A percentile compares a stretch with the other conserved stretches of the same genome.
These are phyloP conservation scores for Aphis craccivora DNA, from an alignment of 1,140 invertebrate genomes.

Conservation along the genomic window DNA sequence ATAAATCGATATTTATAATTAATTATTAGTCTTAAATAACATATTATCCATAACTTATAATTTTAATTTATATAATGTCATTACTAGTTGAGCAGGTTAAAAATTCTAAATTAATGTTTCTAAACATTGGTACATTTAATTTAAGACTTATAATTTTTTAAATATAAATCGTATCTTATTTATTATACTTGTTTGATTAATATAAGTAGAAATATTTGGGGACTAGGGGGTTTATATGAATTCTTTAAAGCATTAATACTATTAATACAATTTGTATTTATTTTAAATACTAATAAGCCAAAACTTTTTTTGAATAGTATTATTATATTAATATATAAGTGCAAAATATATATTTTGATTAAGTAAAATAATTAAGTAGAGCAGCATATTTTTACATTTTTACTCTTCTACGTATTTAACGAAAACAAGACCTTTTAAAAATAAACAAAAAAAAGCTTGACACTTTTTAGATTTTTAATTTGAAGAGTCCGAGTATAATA, in stretches of 20 bases:
- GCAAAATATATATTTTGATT: not conserved
- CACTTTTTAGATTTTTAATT: not conserved
- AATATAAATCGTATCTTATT: too few species aligned
- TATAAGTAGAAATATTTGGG: not conserved
- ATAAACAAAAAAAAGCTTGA: not conserved
- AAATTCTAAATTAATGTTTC: not conserved
- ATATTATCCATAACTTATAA: not conserved
- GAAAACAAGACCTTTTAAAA: not conserved
- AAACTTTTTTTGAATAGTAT: not conserved
- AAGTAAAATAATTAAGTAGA: not conserved
- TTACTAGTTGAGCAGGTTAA: not conserved
- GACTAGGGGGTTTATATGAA: not conserved
- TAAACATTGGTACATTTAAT: not conserved
- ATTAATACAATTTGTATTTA: not conserved
- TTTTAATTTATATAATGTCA: not conserved
- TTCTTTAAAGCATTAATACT: not conserved
- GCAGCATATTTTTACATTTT: not conserved
- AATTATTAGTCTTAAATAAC: not conserved
- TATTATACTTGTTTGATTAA: not conserved
- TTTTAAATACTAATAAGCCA: not conserved
- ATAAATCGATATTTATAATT: not conserved
- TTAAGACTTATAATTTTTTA: not conserved
- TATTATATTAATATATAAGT: not conserved
- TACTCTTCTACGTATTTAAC: not conserved
- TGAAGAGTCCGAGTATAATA: not conserved